Conservation (phyloP, 2,797 vertebrate genomes). For the Platyrinchus mystaceus region DNA sequence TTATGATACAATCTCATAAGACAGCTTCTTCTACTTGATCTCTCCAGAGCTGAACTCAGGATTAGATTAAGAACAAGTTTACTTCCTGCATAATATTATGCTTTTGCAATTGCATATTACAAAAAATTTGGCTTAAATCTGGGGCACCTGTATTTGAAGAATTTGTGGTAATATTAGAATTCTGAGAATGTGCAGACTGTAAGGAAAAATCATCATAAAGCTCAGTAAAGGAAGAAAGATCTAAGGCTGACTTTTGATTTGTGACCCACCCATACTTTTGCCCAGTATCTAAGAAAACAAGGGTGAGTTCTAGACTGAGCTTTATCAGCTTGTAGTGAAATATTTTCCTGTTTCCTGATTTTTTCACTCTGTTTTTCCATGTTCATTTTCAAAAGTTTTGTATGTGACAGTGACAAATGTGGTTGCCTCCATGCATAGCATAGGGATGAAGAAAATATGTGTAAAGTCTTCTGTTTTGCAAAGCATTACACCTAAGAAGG, state of each 20-base stretch:
- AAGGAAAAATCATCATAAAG: not conserved
- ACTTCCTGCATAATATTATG: not conserved
- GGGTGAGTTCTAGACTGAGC: not conserved
- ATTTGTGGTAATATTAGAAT: not conserved
- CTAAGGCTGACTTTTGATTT: not conserved
- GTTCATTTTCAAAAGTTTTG: not conserved
- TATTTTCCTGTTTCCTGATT: not conserved
- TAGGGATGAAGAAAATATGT: not conserved
- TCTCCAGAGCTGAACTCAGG: not conserved
- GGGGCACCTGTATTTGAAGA: not conserved
- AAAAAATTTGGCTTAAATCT: not conserved
- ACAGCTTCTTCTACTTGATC: not conserved
- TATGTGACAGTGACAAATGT: not conserved
- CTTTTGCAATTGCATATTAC: not conserved
- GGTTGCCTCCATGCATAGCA: not conserved
- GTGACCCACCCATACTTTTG: not conserved
- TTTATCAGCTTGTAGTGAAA: not conserved
- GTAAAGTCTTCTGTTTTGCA: not conserved
- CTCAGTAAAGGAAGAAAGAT: not conserved
- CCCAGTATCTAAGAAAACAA: not conserved
- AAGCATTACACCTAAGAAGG: not conserved
- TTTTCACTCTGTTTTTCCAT: not conserved
- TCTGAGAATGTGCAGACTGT: not conserved
- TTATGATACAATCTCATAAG: not conserved
- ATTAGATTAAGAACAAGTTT: not conserved